Evolutionary conservation across 2,113 vertebrate species (phyloP).

Genomic region (Strigops habroptila): DNA sequence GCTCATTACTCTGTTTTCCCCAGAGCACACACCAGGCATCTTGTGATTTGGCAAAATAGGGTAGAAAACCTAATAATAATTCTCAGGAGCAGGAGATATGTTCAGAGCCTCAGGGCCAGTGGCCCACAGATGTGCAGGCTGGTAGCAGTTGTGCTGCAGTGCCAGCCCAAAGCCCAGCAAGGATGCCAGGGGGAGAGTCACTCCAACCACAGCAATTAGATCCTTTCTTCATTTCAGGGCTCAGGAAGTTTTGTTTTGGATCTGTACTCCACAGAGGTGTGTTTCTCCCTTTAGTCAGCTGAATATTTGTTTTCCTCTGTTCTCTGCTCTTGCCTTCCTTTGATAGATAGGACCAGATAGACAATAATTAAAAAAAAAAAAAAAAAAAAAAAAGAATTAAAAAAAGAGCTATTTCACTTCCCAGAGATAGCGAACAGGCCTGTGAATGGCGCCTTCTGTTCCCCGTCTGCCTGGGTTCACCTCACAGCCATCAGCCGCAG

Average conservation of each 20-base stretch:
- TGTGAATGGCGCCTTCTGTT: conserved; percentile 45
- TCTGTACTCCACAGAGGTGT: not conserved
- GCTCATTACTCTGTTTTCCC: not conserved
- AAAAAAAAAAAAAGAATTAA: not conserved
- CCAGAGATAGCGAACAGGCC: not conserved
- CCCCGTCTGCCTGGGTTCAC: conserved; percentile 21
- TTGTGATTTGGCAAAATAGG: not conserved
- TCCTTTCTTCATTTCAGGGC: not conserved
- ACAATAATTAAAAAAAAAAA: not conserved
- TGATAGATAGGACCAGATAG: conserved; percentile 1
- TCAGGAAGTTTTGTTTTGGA: not conserved
- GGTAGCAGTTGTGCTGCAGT: not conserved
- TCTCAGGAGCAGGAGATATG: not conserved
- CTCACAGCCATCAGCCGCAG: not conserved
- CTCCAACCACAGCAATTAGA: not conserved
- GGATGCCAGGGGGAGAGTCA: not conserved
- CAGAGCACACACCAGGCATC: not conserved
- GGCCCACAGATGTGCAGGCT: fast-evolving
- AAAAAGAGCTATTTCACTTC: not conserved
- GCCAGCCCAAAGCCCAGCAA: not conserved
- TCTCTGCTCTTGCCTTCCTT: not conserved
- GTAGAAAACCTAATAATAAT: not conserved
- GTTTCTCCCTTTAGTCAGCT: conserved; percentile 3
- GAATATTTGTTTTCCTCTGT: conserved; percentile 12
- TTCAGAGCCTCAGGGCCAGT: not conserved